Evolutionary conservation across 23 tunicate species (phyloP), one percentile per base, ranked within the genome.

Genomic region (Diplosoma virens): DNA sequence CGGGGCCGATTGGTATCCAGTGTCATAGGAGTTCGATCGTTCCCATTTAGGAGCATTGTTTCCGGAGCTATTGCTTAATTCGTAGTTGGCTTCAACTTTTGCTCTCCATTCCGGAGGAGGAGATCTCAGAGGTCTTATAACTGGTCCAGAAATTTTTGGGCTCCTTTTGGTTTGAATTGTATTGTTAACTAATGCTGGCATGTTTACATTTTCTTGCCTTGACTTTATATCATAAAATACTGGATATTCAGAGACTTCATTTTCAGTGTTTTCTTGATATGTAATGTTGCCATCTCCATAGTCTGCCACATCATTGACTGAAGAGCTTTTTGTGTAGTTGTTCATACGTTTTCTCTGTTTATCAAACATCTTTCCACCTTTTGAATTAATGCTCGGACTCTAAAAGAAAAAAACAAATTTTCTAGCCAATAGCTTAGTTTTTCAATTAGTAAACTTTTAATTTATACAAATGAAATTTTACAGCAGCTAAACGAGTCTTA

Each of bases 271-370:
- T 16, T n/a, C 9, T 18, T 2, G 50, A n/a, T 27, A 18, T 35
- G 17, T 9, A 11, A 2, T 22, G 52, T 47, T 23, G 22, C 20
- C 17, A 58, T 14, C 17, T 6, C 25, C 65, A 22, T 58, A 14
- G 65, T 58, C 20, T n/a, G 65, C 65, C 7, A 6, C 65, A 37
- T 48, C 48, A 3, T 68, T 37, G 20, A 76, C 32, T 50, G 47
- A 29, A 37, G 61, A 75, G 29, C 75, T 75, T 2, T 84, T 27
- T 3, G 82, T 74, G 63, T 48, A 79, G 30, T 76, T 47, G 0
- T 81, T 81, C 90, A 90, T 84, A 11, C 97, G 53, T 32, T 90
- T 29, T 63, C 71, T 76, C 64, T 90, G 97, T 55, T 90, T 90
- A 11, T 75, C 28, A 67, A 90, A 90, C 83, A 90, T 81, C 35